Percentiles rank a stretch among this genome's conserved stretches.
Conservation (phyloP, 2,113 vertebrate genomes). For the Spea multiplicata region DNA sequence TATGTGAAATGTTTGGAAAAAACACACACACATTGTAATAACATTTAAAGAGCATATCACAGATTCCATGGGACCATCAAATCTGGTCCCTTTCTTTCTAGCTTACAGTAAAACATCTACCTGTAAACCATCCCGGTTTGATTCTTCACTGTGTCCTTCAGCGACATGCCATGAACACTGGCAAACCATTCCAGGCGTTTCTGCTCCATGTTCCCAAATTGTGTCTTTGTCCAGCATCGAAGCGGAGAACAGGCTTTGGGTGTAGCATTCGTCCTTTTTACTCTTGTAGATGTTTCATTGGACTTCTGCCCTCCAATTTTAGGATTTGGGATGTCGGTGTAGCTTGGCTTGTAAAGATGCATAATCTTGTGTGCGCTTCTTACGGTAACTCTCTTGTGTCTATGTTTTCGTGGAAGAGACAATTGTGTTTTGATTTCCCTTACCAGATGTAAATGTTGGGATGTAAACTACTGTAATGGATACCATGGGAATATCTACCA, state of each 20-base stretch:
- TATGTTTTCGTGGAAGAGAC: not conserved
- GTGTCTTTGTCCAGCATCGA: slow-evolving; percentile 58
- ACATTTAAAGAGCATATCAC: too few relatives aligned
- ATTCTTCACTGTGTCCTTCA: slow-evolving; percentile 70
- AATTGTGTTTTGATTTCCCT: slow-evolving; percentile 51
- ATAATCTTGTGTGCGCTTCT: slow-evolving; percentile 55
- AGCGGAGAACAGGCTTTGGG: slow-evolving; percentile 52
- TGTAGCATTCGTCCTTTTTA: slow-evolving; percentile 28
- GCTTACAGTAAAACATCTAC: slow-evolving; percentile 57
- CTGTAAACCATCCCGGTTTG: slow-evolving; percentile 83
- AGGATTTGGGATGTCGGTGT: slow-evolving; percentile 73
- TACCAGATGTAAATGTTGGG: slow-evolving; percentile 53
- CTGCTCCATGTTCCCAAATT: slow-evolving; percentile 57
- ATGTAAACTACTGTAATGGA: slow-evolving; percentile 59
- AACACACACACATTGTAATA: too few relatives aligned
- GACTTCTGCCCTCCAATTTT: slow-evolving; percentile 64
- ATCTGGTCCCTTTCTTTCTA: too few relatives aligned
- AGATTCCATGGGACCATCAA: too few relatives aligned
- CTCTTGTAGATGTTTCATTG: slow-evolving; percentile 52
- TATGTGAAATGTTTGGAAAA: too few relatives aligned
- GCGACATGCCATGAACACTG: slow-evolving; percentile 70
- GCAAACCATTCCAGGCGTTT: slow-evolving; percentile 80
- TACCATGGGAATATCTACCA: slow-evolving; percentile 59
- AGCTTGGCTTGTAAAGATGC: slow-evolving; percentile 83
- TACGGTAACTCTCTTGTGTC: not conserved